Conservation (phyloP, 2,888 invertebrate genomes). For the Ctena decussata region DNA sequence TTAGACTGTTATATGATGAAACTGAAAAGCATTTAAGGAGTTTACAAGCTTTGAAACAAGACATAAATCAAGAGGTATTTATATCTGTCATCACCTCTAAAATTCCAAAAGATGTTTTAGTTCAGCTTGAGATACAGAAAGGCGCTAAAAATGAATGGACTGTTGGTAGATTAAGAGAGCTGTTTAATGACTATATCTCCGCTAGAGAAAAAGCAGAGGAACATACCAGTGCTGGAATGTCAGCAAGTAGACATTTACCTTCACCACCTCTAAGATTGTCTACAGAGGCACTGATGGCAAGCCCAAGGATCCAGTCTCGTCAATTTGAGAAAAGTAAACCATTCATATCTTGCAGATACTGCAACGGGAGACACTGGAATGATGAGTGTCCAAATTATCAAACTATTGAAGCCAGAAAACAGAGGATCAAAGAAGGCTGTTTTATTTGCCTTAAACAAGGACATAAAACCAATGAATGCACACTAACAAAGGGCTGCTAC, state of each 20-base stretch:
- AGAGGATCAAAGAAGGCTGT: slow-evolving; percentile 26
- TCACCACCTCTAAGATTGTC: neutral
- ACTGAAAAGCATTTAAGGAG: slow-evolving; percentile 35
- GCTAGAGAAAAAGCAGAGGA: neutral
- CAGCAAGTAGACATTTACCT: neutral
- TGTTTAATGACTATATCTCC: slow-evolving; percentile 4
- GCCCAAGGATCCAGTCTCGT: neutral
- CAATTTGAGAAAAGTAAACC: neutral
- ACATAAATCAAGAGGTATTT: slow-evolving; percentile 23
- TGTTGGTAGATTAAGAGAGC: neutral
- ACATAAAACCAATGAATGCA: slow-evolving; percentile 25
- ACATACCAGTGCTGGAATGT: neutral
- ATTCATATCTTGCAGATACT: slow-evolving; percentile 18
- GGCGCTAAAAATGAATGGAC: slow-evolving; percentile 22
- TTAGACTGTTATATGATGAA: slow-evolving; percentile 9
- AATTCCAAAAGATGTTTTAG: neutral
- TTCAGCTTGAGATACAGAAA: slow-evolving; percentile 14
- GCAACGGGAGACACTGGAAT: slow-evolving; percentile 18
- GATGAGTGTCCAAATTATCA: slow-evolving; percentile 31
- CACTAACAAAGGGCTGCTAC: slow-evolving; percentile 33
- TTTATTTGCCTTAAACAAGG: slow-evolving; percentile 36
- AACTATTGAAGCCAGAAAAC: slow-evolving; percentile 35
- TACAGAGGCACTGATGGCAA: slow-evolving; percentile 2
- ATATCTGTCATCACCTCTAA: slow-evolving; percentile 20
- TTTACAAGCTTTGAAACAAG: slow-evolving; percentile 5